Evolutionary conservation across 2,888 invertebrate species (phyloP).

Genomic region (Campaea margaritaria): DNA sequence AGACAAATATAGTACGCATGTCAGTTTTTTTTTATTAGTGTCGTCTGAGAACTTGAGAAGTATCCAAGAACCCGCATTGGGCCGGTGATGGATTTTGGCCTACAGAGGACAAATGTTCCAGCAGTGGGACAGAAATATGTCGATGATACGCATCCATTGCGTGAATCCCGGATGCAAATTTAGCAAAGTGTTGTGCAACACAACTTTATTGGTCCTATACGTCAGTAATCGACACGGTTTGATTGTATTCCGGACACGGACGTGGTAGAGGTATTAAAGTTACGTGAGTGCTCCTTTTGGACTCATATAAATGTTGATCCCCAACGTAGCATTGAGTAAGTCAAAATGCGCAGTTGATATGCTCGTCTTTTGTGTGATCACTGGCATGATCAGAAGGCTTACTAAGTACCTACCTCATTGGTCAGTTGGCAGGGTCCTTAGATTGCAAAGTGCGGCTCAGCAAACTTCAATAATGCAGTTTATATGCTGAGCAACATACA

Average conservation of each 20-base stretch:
- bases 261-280: constrained; percentile 10
- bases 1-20: no score
- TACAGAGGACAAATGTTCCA: no score
- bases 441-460: background rate
- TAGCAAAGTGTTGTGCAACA: constrained; percentile 16
- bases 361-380: no score
- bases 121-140: no score
- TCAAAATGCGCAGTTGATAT: background rate
- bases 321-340: background rate
- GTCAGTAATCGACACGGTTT: background rate
- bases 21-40: no score
- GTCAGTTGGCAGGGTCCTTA: background rate
- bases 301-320: constrained; percentile 2
- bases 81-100: no score
- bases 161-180: constrained; percentile 22
- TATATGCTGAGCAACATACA: background rate
- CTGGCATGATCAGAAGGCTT: background rate
- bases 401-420: background rate
- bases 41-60: no score
- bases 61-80: no score
- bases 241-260: constrained; percentile 24
- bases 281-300: constrained; percentile 21
- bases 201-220: background rate
- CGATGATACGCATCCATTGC: background rate
- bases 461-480: background rate